phyloP scores from a whole-genome alignment of 2,113 vertebrate genomes.

The Pseudopodoces humilis region DNA sequence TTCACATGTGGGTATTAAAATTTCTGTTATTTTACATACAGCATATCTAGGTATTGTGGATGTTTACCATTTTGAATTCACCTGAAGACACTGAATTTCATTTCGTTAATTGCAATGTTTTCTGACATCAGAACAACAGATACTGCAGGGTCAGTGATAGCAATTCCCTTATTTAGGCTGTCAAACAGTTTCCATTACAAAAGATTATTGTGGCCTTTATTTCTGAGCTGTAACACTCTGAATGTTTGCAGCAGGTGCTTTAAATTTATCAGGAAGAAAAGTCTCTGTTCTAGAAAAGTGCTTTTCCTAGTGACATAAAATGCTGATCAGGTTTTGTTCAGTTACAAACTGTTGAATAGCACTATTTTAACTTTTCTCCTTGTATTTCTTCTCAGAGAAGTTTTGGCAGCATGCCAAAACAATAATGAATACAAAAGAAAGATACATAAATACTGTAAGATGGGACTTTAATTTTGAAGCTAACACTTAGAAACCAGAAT shows the following conservation, averaged over 20 bases:
- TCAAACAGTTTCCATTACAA: conserved; percentile 29
- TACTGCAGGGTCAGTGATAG: background rate
- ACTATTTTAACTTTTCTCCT: background rate
- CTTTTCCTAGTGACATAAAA: background rate
- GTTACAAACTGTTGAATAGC: background rate
- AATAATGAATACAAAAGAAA: background rate
- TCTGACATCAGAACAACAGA: conserved; percentile 7
- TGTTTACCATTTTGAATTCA: background rate
- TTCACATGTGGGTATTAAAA: background rate
- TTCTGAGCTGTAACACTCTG: background rate
- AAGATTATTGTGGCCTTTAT: conserved; percentile 30
- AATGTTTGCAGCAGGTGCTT: background rate
- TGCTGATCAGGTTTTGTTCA: background rate
- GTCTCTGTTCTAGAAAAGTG: background rate
- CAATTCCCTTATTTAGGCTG: background rate
- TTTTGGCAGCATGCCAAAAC: background rate
- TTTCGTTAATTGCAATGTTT: background rate
- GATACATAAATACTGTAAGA: background rate
- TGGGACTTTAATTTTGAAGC: background rate
- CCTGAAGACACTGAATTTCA: background rate
- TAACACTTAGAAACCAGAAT: background rate
- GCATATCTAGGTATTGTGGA: background rate
- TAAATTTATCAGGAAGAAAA: conserved; percentile 17
- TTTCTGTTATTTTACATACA: background rate
- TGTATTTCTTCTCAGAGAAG: background rate